Conservation (phyloP, 2,113 vertebrate species). For the Lepidothrix coronata region DNA sequence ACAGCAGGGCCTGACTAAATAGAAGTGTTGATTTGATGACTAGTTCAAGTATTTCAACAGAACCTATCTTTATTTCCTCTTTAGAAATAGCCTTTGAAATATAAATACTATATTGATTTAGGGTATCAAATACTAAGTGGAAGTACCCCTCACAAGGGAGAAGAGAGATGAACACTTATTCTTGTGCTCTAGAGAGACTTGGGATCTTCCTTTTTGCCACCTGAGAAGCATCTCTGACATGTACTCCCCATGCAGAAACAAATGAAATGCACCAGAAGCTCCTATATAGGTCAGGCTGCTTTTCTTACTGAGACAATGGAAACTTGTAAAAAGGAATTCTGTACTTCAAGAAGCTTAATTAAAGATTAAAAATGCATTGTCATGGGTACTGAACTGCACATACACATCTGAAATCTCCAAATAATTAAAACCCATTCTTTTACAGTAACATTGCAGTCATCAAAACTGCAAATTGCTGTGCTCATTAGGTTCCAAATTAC, state of each 20-base stretch:
- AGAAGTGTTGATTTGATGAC: neutral
- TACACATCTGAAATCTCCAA: conserved; percentile 17
- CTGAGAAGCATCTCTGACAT: conserved; percentile 37
- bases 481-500: conserved; percentile 25
- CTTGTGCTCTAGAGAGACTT: neutral
- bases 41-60: neutral
- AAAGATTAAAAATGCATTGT: conserved; percentile 51
- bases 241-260: neutral
- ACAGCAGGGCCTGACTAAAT: neutral
- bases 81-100: neutral
- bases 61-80: neutral
- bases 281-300: conserved; percentile 52
- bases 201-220: conserved; percentile 36
- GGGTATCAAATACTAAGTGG: neutral
- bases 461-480: conserved; percentile 22
- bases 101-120: neutral
- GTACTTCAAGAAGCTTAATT: conserved; percentile 44
- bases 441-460: conserved; percentile 34
- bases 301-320: conserved; percentile 37
- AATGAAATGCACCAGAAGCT: conserved; percentile 1
- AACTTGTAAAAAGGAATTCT: conserved; percentile 39
- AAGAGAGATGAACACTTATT: neutral
- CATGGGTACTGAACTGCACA: conserved; percentile 36
- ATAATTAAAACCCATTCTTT: conserved; percentile 36
- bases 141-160: neutral